Evolutionary conservation across 2,797 vertebrate genomes (phyloP), one percentile per base, ranked within the genome.

Genomic region (Garrulus glandarius): DNA sequence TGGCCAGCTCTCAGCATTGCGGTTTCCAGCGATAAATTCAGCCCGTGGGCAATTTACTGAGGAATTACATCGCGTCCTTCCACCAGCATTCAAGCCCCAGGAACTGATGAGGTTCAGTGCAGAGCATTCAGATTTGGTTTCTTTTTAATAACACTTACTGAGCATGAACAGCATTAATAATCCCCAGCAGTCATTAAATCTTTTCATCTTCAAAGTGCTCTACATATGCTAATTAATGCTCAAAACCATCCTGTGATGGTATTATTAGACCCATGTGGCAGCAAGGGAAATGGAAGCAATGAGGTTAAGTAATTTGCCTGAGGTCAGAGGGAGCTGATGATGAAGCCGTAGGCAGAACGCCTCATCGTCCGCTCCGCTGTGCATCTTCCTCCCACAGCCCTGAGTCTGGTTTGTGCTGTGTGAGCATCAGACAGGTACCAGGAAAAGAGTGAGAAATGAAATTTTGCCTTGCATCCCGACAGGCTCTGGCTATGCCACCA

Each of bases 171-270:
- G 37, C 22, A 91, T 84, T 96, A 95, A 91, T 95, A 91, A 93
- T 96, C 82, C 92, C 55, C 74, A 88, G 82, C 84, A 96, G 89
- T 88, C 90, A 93, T 94, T 95, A 92, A 89, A 94, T 61, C 56
- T 95, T 97, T 95, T 95, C 59, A 95, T 97, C 95, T 97, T 96
- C 95, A 94, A 96, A 96, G 92, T 88, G 53, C 87, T 95, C 78
- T 93, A 94, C 71, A 87, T 89, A 94, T 83, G 85, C 91, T 97
- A 95, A 96, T 94, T 96, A 95, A 96, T 97, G 70, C 94, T 96
- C 93, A 87, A 87, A 95, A 84, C 82, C 47, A 13, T 80, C 82
- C 77, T 80, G 56, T 63, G 67, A 89, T 91, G 85, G 37, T 83
- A 92, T 94, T 93, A 93, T 93, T 96, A 88, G 94, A 86, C 84